Base-by-base conservation (phyloP, 2,113 vertebrate species). In the Myrmophylax atrothorax region DNA sequence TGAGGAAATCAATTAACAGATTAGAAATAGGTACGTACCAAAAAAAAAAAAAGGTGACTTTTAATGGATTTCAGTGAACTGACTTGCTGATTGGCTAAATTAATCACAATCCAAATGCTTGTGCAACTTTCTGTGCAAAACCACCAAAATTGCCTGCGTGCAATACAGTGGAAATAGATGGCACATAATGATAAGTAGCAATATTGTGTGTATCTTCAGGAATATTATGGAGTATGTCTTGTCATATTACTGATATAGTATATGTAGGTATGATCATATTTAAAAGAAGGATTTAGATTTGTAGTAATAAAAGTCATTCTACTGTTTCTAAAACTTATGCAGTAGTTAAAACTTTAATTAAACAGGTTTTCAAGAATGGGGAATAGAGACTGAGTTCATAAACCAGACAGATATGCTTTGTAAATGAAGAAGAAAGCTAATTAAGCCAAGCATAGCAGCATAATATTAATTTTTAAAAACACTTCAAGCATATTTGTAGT, bases 261-360 rank as follows among this genome's bases (percentile, higher is more conserved):
- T 90, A 47, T 60, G 66, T 94, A 93, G 58, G 42, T 62, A 76
- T 56, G 69, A 94, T 90, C 70, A 84, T 81, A 76, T 94, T 94
- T 96, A 92, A 95, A 96, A 91, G 74, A 91, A 95, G 59, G 64
- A 94, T 97, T 96, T 97, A 89, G 50, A 47, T 90, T 95, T 97
- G 66, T 86, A 83, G 78, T 56, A 84, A 97, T 96, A 93, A 97
- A 98, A 97, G 74, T 89, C 72, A 89, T 92, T 97, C 93, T 97
- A 55, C 82, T 97, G 84, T 96, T 97, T 97, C 96, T 92, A 91
- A 97, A 97, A 91, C 93, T 70, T 94, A 95, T 87, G 84, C 90
- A 96, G 94, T 95, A 97, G 95, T 98, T 98, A 97, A 95, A 97
- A 97, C 91, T 97, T 97, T 98, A 98, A 98, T 98, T 98, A 98